Evolutionary conservation across 2,113 vertebrate genomes (phyloP), one percentile per base, ranked within the genome.

Genomic region (Actinemys pallida): DNA sequence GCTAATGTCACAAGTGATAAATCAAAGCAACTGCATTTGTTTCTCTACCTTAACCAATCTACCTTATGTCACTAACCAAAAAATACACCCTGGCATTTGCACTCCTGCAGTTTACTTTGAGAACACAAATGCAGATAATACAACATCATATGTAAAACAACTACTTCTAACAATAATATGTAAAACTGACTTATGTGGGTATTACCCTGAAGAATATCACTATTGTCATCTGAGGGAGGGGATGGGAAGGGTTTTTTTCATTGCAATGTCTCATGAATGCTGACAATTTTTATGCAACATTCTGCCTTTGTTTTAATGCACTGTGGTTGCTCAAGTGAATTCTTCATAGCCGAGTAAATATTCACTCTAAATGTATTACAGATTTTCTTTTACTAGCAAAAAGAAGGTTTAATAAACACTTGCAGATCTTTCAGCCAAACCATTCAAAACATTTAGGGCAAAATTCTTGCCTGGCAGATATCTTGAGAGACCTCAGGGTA

Each of bases 1-100:
- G 96, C 93, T 97, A 96, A 98, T 98, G 97, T 98, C 98, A 98
- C 96, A 97, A 98, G 96, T 94, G 96, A 98, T 98, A 98, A 98
- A 98, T 98, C 98, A 98, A 98, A 98, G 97, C 95, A 97, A 97
- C 95, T 96, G 97, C 97, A 97, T 98, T 98, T 97, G 96, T 98
- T 98, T 98, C 98, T 95, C 97, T 97, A 92, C 97, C 96, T 97
- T 92, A 98, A 94, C 97, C 95, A 97, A 97, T 96, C 97, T 97
- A 95, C 87, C 87, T 95, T 92, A 79, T 86, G 89, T 86, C 94
- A 96, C 94, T 93, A 97, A 96, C 96, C 98, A 95, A 94, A 96
- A 97, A 98, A 97, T 97, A 94, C 94, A 97, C 93, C 84, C 93
- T 96, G 96, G 94, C 97, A 96, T 97, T 98, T 98, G 97, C 96